A percentile compares a stretch with the other conserved stretches of the same genome.
phyloP scores from a whole-genome alignment of 1,140 invertebrate genomes.

The Monochamus saltuarius region DNA sequence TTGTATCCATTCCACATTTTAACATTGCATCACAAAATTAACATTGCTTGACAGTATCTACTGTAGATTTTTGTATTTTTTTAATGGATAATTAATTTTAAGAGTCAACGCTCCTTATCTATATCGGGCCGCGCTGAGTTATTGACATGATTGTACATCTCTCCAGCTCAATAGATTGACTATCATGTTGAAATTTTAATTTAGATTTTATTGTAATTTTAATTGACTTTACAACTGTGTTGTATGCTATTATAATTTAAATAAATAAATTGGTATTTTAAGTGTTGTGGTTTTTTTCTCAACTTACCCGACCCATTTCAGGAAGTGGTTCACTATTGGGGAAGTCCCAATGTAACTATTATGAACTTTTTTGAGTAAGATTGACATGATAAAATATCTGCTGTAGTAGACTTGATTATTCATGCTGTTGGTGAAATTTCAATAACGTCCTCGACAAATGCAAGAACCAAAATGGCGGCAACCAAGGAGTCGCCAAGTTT shows the following conservation, averaged over 20 bases:
- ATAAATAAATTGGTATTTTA: slow-evolving; percentile 52
- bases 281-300: slow-evolving; percentile 26
- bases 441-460: too few relatives aligned
- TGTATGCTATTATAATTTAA: slow-evolving; percentile 51
- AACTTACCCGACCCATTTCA: slow-evolving; percentile 1
- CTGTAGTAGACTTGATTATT: too few relatives aligned
- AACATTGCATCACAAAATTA: slow-evolving; percentile 33
- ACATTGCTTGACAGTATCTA: slow-evolving; percentile 27
- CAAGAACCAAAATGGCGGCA: too few relatives aligned
- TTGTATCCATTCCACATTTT: slow-evolving; percentile 51
- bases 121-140: slow-evolving; percentile 17
- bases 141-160: slow-evolving; percentile 20
- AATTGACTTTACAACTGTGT: slow-evolving; percentile 47
- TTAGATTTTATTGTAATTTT: slow-evolving; percentile 41
- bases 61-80: slow-evolving; percentile 50
- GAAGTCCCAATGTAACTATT: too few relatives aligned
- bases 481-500: too few relatives aligned
- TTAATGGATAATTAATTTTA: slow-evolving; percentile 37
- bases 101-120: slow-evolving; percentile 19
- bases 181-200: slow-evolving; percentile 42
- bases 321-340: not conserved
- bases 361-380: too few relatives aligned
- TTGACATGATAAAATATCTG: too few relatives aligned
- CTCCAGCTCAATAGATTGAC: slow-evolving; percentile 45
- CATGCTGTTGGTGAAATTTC: too few relatives aligned